These are phyloP conservation scores for Eulimnadia texana DNA, from an alignment of 1,140 invertebrate species.

Conservation along the genomic window DNA sequence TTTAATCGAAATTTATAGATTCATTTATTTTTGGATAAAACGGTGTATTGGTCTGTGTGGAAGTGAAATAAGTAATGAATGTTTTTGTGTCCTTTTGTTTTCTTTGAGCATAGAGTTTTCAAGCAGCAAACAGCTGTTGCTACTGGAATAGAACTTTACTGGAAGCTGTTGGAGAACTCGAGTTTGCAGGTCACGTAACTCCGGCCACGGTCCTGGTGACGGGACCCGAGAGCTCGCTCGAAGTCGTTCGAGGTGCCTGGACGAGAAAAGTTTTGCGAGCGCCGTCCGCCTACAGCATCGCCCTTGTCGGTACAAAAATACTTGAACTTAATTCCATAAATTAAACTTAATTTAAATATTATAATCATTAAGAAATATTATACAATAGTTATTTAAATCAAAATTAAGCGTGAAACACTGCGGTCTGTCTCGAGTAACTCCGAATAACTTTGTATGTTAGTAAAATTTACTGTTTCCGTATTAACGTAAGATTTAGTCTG, in stretches of 20 bases:
- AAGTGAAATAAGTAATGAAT: neutral
- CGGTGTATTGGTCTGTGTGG: neutral
- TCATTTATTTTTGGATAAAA: neutral
- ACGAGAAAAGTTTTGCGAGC: slow-evolving; percentile 75
- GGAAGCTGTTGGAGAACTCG: slow-evolving; percentile 64
- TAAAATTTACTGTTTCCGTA: no score
- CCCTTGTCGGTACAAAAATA: slow-evolving; percentile 65
- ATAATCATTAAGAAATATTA: no score
- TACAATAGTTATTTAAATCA: no score
- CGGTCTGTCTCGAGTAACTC: no score
- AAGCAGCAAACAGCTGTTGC: slow-evolving; percentile 76
- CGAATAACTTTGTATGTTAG: no score
- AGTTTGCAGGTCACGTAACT: slow-evolving; percentile 76
- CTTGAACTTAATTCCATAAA: neutral
- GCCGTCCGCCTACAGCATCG: slow-evolving; percentile 72
- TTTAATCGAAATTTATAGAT: no score
- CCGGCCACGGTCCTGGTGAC: slow-evolving; percentile 73
- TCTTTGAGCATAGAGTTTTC: slow-evolving; percentile 32
- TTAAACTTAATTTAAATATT: no score
- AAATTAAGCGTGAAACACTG: no score
- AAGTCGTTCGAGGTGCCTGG: slow-evolving; percentile 74
- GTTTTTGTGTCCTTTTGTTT: no score
- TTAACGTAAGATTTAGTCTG: no score
- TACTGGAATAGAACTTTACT: slow-evolving; percentile 79
- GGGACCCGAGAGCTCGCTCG: slow-evolving; percentile 63